Percentiles rank a stretch among this genome's conserved stretches.
These are phyloP conservation scores for Lagorchestes hirsutus DNA, from an alignment of 2,797 vertebrate species.

Conservation along the genomic window DNA sequence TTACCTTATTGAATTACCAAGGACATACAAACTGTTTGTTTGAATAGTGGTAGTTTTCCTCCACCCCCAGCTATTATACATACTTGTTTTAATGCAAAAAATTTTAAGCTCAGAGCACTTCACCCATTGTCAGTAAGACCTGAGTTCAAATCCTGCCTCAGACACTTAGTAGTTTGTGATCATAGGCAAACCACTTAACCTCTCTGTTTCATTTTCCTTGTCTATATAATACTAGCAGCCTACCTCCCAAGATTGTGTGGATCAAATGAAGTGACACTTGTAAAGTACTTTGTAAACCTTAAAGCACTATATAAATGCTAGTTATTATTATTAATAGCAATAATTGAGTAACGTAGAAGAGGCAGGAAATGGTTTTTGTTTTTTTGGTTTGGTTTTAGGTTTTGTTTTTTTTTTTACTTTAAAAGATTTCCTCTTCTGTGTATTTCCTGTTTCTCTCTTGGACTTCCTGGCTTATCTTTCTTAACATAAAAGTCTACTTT, in stretches of 20 bases:
- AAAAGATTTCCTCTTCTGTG: not conserved
- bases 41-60: not conserved
- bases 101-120: not conserved
- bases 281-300: not conserved
- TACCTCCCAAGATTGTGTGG: not conserved
- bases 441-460: not conserved
- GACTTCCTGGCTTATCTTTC: not conserved
- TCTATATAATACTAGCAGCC: not conserved
- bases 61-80: no score
- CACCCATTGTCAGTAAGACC: not conserved
- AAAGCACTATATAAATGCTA: not conserved
- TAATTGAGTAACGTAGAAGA: not conserved
- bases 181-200: not conserved
- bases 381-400: no score
- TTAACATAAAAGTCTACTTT: not conserved
- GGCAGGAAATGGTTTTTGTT: not conserved
- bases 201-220: not conserved
- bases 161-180: not conserved
- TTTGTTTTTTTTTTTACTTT: not conserved
- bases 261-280: not conserved
- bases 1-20: not conserved
- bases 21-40: not conserved
- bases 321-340: not conserved
- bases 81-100: not conserved
- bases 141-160: not conserved